Conservation (phyloP, 2,113 vertebrate genomes). For the Daphoenositta chrysoptera region DNA sequence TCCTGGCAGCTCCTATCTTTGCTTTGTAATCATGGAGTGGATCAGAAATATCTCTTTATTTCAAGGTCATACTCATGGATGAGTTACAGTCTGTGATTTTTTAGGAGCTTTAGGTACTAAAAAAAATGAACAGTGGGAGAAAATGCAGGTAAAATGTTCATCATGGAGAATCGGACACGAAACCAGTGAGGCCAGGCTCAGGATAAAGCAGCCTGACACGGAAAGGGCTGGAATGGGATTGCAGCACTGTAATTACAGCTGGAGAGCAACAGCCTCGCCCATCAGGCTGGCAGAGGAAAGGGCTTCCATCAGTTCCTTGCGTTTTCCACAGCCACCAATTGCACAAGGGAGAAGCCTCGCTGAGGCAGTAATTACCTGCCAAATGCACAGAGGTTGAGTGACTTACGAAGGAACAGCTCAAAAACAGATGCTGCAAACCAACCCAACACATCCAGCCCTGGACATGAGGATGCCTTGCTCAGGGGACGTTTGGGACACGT, state of each 20-base stretch:
- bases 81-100: neutral
- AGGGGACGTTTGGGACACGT: rapidly evolving
- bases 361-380: neutral
- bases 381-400: neutral
- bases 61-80: neutral
- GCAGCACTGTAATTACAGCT: neutral
- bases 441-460: neutral
- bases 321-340: neutral
- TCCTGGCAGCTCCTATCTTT: neutral
- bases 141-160: neutral
- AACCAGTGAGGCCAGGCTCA: neutral
- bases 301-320: neutral
- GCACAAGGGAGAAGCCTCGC: neutral
- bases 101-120: neutral
- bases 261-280: neutral
- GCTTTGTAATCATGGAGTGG: neutral
- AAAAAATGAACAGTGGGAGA: neutral
- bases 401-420: neutral
- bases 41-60: constrained; percentile 2
- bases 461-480: neutral
- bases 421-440: neutral
- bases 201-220: neutral
- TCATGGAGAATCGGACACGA: neutral
- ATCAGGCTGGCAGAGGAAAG: neutral
- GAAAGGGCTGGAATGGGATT: neutral